A percentile compares a stretch with the other conserved stretches of the same genome.
These are phyloP conservation scores for Agelaius phoeniceus DNA, from an alignment of 2,113 vertebrate species.

Conservation along the genomic window DNA sequence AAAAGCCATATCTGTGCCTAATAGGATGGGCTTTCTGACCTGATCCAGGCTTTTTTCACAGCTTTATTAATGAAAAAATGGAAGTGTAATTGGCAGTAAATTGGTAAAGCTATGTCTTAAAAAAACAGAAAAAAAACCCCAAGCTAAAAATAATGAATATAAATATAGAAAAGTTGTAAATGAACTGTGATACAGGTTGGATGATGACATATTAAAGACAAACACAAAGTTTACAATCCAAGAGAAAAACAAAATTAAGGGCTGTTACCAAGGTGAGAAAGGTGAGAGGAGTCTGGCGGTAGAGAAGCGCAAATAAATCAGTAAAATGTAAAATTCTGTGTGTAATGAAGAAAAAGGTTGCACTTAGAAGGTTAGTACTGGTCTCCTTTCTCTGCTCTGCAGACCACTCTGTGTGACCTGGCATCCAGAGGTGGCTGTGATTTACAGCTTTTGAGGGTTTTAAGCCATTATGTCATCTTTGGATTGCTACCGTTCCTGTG, in stretches of 20 bases:
- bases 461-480: background rate
- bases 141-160: no score
- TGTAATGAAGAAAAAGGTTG: background rate
- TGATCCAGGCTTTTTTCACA: background rate
- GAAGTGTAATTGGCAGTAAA: background rate
- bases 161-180: background rate
- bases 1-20: background rate
- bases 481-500: background rate
- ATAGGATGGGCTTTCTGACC: background rate
- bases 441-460: background rate
- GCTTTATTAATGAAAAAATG: background rate
- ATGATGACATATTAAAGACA: background rate
- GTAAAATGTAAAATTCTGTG: background rate
- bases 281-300: background rate
- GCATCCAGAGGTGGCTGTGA: background rate
- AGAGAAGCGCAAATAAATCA: background rate
- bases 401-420: background rate
- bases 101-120: background rate
- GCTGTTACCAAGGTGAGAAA: background rate
- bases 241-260: background rate
- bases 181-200: background rate
- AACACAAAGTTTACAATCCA: background rate
- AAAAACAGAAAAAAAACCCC: background rate
- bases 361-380: background rate
- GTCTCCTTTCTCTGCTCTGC: background rate